Conservation (phyloP, 92 coral and sea anemone genomes). For the Epizoanthus fatuus region DNA sequence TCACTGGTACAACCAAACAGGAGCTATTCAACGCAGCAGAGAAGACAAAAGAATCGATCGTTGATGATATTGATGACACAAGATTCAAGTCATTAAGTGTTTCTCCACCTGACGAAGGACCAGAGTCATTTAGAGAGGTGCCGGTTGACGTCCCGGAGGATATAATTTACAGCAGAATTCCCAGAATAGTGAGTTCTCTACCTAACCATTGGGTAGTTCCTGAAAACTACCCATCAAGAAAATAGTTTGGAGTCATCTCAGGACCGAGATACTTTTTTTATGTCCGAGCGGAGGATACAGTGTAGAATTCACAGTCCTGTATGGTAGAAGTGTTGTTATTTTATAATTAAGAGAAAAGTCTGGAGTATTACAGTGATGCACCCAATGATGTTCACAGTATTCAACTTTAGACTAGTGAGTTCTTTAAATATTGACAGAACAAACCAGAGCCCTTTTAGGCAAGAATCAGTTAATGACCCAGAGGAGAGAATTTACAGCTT, state of each 20-base stretch:
- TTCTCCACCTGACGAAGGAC: conserved; percentile 77
- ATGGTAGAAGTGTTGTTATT: not conserved
- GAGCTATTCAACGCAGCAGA: conserved; percentile 89
- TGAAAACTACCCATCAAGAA: too few species aligned
- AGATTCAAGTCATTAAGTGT: conserved; percentile 64
- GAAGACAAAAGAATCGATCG: conserved; percentile 82
- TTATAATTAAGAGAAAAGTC: not conserved
- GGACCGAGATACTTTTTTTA: too few species aligned
- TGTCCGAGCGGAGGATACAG: too few species aligned
- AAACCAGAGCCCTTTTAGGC: too few species aligned
- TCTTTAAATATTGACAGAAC: too few species aligned
- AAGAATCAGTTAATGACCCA: too few species aligned
- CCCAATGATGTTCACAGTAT: too few species aligned
- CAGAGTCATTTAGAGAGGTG: conserved; percentile 81
- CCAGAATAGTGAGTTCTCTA: conserved; percentile 4
- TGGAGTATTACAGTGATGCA: too few species aligned
- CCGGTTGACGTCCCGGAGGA: conserved; percentile 89
- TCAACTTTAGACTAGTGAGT: too few species aligned
- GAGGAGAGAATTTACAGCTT: too few species aligned
- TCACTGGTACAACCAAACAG: conserved; percentile 84
- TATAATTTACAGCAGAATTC: not conserved
- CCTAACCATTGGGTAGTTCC: too few species aligned
- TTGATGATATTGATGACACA: conserved; percentile 78
- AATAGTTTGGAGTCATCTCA: too few species aligned
- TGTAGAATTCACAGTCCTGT: not conserved